Conservation (phyloP, 2,113 vertebrate genomes). For the Clinocottus analis region DNA sequence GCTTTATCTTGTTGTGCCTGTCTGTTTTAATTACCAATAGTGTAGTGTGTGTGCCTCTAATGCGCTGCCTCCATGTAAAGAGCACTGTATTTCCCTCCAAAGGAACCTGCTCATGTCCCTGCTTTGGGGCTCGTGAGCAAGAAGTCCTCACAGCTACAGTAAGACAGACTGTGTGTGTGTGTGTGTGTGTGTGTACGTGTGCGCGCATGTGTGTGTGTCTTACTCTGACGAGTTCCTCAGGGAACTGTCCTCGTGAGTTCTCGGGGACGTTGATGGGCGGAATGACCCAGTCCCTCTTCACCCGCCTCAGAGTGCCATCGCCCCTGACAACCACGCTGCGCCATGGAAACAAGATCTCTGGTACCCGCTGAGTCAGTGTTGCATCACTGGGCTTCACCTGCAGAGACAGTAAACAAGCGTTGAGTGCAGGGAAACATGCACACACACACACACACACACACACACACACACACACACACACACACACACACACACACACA, state of each 20-base stretch:
- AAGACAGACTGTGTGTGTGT: slow-evolving; percentile 25
- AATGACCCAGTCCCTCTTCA: slow-evolving; percentile 99
- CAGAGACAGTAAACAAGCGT: slow-evolving; percentile 57
- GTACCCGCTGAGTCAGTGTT: slow-evolving; percentile 80
- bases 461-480: neutral
- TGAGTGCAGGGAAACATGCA: slow-evolving; percentile 7
- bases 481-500: slow-evolving; percentile 4
- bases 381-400: slow-evolving; percentile 66
- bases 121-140: neutral
- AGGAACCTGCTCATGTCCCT: neutral
- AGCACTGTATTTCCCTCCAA: neutral
- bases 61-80: slow-evolving; percentile 1
- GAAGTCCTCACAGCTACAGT: neutral
- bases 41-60: neutral
- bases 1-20: neutral
- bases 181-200: slow-evolving; percentile 18
- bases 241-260: slow-evolving; percentile 96
- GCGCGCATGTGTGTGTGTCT: slow-evolving; percentile 55
- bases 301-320: slow-evolving; percentile 87
- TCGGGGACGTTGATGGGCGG: slow-evolving; percentile 97
- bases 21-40: neutral
- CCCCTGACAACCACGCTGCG: slow-evolving; percentile 82
- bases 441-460: slow-evolving; percentile 3
- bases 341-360: slow-evolving; percentile 92
- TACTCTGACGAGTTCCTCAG: slow-evolving; percentile 97